phyloP scores from a whole-genome alignment of 2,113 vertebrate genomes.

The Xenopus borealis region DNA sequence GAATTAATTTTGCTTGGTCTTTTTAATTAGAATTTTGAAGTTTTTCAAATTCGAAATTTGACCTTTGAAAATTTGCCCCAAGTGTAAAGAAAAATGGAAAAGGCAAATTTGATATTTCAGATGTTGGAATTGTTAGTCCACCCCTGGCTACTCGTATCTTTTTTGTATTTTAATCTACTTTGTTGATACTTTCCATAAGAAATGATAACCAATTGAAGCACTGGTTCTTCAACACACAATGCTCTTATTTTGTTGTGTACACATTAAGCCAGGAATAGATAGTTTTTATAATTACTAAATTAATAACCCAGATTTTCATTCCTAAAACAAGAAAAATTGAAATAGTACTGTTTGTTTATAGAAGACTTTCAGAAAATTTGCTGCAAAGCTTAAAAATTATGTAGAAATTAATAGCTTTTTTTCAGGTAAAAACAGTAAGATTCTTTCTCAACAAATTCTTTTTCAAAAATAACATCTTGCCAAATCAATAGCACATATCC shows the following conservation, averaged over 20 bases:
- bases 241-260: not conserved
- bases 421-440: too few relatives aligned
- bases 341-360: not conserved
- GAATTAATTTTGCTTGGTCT: too few relatives aligned
- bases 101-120: not conserved
- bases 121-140: not conserved
- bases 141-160: not conserved
- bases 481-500: too few relatives aligned
- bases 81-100: too few relatives aligned
- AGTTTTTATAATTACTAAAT: not conserved
- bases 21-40: too few relatives aligned
- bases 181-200: slow-evolving; percentile 2
- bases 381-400: too few relatives aligned
- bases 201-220: not conserved
- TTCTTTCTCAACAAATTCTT: too few relatives aligned
- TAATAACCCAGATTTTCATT: not conserved
- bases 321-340: not conserved
- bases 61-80: too few relatives aligned
- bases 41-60: too few relatives aligned
- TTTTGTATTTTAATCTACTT: not conserved
- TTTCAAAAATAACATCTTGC: too few relatives aligned
- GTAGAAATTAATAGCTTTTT: too few relatives aligned
- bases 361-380: too few relatives aligned
- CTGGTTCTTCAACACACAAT: not conserved
- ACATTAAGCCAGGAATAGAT: not conserved